Conservation (phyloP, 2,113 vertebrate genomes). For the Strigops habroptila region DNA sequence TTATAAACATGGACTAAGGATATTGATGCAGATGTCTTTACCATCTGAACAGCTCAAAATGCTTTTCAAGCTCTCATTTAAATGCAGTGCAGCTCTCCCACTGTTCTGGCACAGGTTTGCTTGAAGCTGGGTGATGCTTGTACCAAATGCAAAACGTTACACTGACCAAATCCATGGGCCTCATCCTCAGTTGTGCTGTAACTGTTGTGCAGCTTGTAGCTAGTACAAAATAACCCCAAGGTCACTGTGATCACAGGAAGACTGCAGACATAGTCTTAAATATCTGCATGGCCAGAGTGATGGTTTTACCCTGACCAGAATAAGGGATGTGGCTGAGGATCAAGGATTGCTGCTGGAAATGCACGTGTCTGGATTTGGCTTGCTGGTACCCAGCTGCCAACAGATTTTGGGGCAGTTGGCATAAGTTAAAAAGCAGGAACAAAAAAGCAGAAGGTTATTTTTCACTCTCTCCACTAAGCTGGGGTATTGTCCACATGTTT, state of each 20-base stretch:
- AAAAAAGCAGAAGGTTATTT: neutral
- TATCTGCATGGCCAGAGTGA: neutral
- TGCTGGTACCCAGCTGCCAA: neutral
- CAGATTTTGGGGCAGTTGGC: neutral
- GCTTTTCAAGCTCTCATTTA: conserved; percentile 29
- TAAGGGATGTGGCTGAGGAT: neutral
- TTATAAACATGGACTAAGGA: neutral
- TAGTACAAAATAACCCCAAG: neutral
- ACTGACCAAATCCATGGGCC: neutral
- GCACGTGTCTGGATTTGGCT: accelerated
- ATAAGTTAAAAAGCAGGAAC: neutral
- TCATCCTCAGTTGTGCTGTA: neutral
- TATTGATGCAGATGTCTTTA: neutral
- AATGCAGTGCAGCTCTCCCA: neutral
- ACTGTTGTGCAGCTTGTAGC: neutral
- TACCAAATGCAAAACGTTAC: neutral
- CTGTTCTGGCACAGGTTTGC: neutral
- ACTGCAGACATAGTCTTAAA: neutral
- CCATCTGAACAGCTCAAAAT: neutral
- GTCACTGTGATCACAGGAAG: neutral
- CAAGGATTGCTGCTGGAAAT: neutral
- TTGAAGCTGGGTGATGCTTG: accelerated
- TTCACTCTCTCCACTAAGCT: neutral
- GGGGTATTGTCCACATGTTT: neutral
- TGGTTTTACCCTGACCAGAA: neutral